These are phyloP conservation scores for Gasteruption jaculator DNA, from an alignment of 2,888 invertebrate genomes.

Conservation along the genomic window DNA sequence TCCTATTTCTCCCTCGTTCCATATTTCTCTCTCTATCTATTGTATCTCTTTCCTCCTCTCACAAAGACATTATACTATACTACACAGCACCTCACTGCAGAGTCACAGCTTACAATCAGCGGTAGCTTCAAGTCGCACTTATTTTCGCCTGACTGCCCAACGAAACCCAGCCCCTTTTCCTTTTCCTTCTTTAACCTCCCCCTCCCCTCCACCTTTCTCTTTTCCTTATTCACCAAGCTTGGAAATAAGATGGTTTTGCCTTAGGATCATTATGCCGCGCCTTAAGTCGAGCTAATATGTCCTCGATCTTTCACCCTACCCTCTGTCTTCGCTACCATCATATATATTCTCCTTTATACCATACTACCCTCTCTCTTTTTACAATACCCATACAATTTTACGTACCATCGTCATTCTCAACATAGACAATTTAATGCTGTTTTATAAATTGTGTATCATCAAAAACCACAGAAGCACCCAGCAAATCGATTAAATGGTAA, in stretches of 20 bases:
- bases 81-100: constrained; percentile 23
- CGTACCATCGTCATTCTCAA: too few species aligned
- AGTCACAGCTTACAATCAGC: constrained; percentile 42
- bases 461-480: constrained; percentile 24
- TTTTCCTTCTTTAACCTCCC: constrained; percentile 9
- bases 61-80: constrained; percentile 38
- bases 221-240: constrained; percentile 21
- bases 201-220: constrained; percentile 12
- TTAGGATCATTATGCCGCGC: constrained; percentile 47
- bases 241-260: constrained; percentile 41
- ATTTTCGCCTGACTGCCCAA: constrained; percentile 43
- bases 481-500: constrained; percentile 34
- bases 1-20: constrained; percentile 10
- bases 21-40: constrained; percentile 14
- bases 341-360: constrained; percentile 23
- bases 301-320: constrained; percentile 26
- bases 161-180: constrained; percentile 17
- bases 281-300: constrained; percentile 52
- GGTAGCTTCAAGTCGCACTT: constrained; percentile 44
- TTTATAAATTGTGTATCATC: constrained; percentile 47
- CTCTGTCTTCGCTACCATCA: constrained; percentile 20
- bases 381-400: too few species aligned
- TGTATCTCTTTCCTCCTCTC: constrained; percentile 14
- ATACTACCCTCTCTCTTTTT: too few species aligned
- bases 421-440: constrained; percentile 47